Conservation (phyloP, 2,888 invertebrate species). For the Tenodera sinensis region DNA sequence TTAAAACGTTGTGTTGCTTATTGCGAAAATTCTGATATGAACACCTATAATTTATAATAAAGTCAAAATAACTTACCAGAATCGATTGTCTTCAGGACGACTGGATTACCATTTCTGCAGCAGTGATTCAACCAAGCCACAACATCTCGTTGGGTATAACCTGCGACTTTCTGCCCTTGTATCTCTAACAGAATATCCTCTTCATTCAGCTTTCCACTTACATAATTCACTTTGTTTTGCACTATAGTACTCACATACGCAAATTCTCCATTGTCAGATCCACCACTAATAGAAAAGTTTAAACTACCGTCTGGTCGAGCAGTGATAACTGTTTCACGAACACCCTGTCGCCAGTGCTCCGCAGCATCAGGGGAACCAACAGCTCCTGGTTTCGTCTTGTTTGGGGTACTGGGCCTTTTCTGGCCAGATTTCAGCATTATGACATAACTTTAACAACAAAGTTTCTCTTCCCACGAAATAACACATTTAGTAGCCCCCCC, state of each 20-base stretch:
- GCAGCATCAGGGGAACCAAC: slow-evolving; percentile 30
- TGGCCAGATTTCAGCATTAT: slow-evolving; percentile 42
- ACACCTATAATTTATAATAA: background rate
- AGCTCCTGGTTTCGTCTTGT: slow-evolving; percentile 32
- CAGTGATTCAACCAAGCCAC: slow-evolving; percentile 52
- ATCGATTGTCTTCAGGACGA: slow-evolving; percentile 50
- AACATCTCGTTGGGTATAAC: slow-evolving; percentile 54
- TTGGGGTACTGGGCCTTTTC: slow-evolving; percentile 40
- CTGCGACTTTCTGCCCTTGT: slow-evolving; percentile 54
- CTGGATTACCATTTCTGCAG: slow-evolving; percentile 50
- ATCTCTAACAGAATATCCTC: slow-evolving; percentile 50
- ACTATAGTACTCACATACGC: slow-evolving; percentile 40
- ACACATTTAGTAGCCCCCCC: slow-evolving; percentile 18
- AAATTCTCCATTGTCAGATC: slow-evolving; percentile 49
- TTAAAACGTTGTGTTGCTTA: too few species aligned
- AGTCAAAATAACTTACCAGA: slow-evolving; percentile 43
- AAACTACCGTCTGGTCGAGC: slow-evolving; percentile 44
- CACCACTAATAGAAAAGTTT: slow-evolving; percentile 47
- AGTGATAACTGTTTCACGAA: slow-evolving; percentile 46
- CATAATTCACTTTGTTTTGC: slow-evolving; percentile 36
- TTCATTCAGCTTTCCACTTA: slow-evolving; percentile 36
- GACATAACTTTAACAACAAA: slow-evolving; percentile 36
- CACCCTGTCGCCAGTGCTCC: slow-evolving; percentile 45
- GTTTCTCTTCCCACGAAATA: slow-evolving; percentile 30
- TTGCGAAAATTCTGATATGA: background rate